phyloP scores from a whole-genome alignment of 2,888 invertebrate genomes.

The Miltochrista miniata region DNA sequence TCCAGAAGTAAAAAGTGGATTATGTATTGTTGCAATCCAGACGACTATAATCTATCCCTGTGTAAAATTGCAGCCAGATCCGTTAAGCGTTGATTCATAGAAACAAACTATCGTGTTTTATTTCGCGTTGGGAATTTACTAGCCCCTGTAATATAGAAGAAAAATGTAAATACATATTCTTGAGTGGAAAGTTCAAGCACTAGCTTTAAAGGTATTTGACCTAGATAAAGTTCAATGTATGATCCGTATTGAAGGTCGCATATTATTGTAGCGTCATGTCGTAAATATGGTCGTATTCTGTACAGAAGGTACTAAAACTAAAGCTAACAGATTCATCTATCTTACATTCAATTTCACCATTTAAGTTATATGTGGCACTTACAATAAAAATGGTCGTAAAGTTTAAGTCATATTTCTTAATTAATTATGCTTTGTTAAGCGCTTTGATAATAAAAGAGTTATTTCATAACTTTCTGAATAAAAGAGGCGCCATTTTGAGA shows the following conservation, averaged over 20 bases:
- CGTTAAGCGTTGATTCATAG: no score
- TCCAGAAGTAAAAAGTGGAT: no score
- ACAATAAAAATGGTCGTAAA: background rate
- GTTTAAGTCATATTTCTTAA: constrained; percentile 7
- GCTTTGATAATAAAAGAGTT: background rate
- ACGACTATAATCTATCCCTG: no score
- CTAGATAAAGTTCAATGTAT: constrained; percentile 17
- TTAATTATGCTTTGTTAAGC: constrained; percentile 9
- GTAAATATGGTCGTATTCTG: constrained; percentile 7
- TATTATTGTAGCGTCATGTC: constrained; percentile 6
- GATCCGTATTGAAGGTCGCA: constrained; percentile 23
- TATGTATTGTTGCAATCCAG: no score
- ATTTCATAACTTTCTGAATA: no score
- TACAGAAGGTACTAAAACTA: constrained; percentile 1
- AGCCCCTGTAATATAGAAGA: no score
- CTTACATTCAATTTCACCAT: constrained; percentile 6
- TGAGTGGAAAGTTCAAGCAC: constrained; percentile 8
- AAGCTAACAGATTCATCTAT: constrained; percentile 4
- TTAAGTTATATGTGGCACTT: constrained; percentile 2
- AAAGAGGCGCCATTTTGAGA: no score
- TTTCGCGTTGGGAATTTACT: no score
- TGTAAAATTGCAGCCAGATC: no score
- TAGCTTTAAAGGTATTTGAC: constrained; percentile 22
- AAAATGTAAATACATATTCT: constrained; percentile 7
- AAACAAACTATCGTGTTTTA: no score